Evolutionary conservation across 2,113 vertebrate species (phyloP), one percentile per base, ranked within the genome.

Genomic region (Anolis carolinensis): DNA sequence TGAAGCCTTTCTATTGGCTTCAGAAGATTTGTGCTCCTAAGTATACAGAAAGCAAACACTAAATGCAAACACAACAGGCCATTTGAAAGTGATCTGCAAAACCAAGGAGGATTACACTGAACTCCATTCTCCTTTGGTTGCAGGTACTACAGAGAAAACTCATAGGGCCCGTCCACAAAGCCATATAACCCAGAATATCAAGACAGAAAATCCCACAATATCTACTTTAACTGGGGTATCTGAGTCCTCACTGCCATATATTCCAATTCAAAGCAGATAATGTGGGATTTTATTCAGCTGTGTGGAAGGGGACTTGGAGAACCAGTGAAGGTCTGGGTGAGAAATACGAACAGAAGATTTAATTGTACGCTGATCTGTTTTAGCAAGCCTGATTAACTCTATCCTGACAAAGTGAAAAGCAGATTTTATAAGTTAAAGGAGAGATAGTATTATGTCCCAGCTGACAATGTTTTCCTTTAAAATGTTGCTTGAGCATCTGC

Each of bases 381-480:
- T 44, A 44, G 39, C 5, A 5, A 44, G 39, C 39, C 39, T 44
- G 39, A 44, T 44, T 44, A 44, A 44, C 39, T 44, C 39, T 5
- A 44, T 44, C 39, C 2, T 44, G 39, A 44, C 39, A 44, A 44
- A 44, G 32, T 16, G n/a, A 72, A 50, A 85, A 14, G 5, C 63
- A 70, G 78, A 67, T 65, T 23, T 55, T 62, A 74, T 21, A 21
- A 20, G 27, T 21, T 63, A 67, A 18, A 36, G 2, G 13, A 68
- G 36, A 5, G 36, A 2, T 32, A 62, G 7, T 65, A 55, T 74
- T 39, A 86, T 52, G 55, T 44, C 59, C 50, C 23, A 2, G 50
- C 67, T 81, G 78, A 34, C 59, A 83, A 14, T 34, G 8, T 62
- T 87, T 79, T 73, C 10, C 63, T 84, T 80, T 44, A 13, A 74